Evolutionary conservation across 2,113 vertebrate genomes (phyloP).

Genomic region (Phalacrocorax aristotelis): DNA sequence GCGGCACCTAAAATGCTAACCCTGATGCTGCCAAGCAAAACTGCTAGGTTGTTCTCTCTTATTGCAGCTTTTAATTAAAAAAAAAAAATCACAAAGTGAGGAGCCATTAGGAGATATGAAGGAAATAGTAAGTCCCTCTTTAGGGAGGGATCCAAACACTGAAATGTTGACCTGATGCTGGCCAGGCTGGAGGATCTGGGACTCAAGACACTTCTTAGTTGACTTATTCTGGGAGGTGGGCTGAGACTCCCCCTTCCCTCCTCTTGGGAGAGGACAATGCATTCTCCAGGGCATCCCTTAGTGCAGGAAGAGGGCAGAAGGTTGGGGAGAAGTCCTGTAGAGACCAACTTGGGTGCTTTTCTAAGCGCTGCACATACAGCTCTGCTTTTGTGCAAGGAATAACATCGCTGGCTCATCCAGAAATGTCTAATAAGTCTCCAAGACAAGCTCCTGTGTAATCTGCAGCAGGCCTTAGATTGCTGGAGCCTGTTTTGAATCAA

Average conservation of each 20-base stretch:
- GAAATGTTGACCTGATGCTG: background rate
- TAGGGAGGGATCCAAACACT: background rate
- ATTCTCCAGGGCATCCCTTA: background rate
- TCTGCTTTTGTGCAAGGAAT: background rate
- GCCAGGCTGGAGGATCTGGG: background rate
- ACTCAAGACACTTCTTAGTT: background rate
- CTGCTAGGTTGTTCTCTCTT: background rate
- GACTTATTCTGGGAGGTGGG: background rate
- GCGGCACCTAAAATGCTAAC: background rate
- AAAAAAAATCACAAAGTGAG: background rate
- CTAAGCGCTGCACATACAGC: too few relatives aligned
- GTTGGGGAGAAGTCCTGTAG: background rate
- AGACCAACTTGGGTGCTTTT: background rate
- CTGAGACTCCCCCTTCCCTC: background rate
- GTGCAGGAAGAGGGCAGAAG: background rate
- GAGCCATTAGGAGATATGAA: background rate
- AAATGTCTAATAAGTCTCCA: background rate
- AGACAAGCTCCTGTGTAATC: background rate
- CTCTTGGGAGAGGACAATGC: fast-evolving
- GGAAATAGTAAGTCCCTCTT: background rate
- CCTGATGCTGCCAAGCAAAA: background rate
- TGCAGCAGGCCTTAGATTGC: background rate
- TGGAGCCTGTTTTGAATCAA: background rate
- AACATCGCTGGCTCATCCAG: background rate
- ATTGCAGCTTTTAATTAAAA: background rate